Evolutionary conservation across 2,797 vertebrate species (phyloP).

Genomic region (Anabacerthia variegaticeps): DNA sequence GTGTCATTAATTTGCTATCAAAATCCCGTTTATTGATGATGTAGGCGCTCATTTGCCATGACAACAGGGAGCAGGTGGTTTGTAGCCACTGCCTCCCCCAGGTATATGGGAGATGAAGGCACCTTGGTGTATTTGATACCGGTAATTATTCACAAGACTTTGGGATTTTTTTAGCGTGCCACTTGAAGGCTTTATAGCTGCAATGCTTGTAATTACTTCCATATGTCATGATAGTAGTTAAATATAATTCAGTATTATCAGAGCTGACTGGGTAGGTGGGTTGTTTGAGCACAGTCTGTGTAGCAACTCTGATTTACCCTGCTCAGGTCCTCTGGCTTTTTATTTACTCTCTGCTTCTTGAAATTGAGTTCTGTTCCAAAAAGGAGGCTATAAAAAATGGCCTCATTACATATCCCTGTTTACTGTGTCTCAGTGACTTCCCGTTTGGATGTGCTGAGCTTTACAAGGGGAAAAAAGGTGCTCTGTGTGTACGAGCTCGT

Average conservation of each 20-base stretch:
- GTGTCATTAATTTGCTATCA: background rate
- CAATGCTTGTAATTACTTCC: background rate
- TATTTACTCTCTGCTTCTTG: constrained; percentile 1
- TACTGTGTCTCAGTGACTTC: constrained; percentile 53
- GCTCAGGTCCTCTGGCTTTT: background rate
- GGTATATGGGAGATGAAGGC: background rate
- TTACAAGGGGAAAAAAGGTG: constrained; percentile 8
- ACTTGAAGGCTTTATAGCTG: background rate
- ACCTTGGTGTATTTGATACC: rapidly evolving
- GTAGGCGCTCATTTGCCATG: background rate
- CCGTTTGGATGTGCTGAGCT: constrained; percentile 51
- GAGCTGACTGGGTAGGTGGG: background rate
- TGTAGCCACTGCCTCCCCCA: background rate
- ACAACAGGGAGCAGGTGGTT: background rate
- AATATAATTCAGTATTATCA: background rate
- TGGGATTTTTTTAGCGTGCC: background rate
- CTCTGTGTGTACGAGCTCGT: background rate
- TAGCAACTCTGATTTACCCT: background rate
- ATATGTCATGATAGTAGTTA: background rate
- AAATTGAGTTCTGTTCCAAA: constrained; percentile 1
- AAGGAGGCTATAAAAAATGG: background rate
- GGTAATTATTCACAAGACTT: background rate
- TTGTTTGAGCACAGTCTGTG: background rate
- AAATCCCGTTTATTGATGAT: background rate
- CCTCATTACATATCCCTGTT: constrained; percentile 32